A percentile compares a stretch with the other conserved stretches of the same genome.
Conservation (phyloP, 2,888 invertebrate genomes). For the Lasioglossum calceatum region DNA sequence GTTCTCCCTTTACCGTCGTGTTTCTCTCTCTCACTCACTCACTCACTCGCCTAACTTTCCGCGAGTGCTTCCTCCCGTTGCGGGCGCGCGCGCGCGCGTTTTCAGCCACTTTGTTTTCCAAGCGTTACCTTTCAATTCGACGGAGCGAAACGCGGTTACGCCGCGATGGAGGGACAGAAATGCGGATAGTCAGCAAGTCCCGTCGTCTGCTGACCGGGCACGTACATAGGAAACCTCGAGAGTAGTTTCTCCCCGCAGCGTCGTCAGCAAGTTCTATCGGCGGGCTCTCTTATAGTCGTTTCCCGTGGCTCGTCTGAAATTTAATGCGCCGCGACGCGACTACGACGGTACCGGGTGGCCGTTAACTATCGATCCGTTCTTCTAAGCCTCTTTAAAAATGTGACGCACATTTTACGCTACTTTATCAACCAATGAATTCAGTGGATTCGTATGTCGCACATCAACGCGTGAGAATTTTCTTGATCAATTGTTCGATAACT, state of each 20-base stretch:
- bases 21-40: not conserved
- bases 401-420: not conserved
- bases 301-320: constrained; percentile 50
- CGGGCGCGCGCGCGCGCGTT: not conserved
- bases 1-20: not conserved
- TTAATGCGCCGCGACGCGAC: constrained; percentile 40
- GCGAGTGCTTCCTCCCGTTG: not conserved
- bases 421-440: not conserved
- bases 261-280: constrained; percentile 62
- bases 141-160: constrained; percentile 50
- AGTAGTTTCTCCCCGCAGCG: constrained; percentile 59
- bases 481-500: not conserved
- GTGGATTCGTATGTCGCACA: too few relatives aligned
- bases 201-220: constrained; percentile 62
- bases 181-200: constrained; percentile 63
- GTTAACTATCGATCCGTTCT: not conserved
- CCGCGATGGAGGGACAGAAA: constrained; percentile 47
- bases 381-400: not conserved
- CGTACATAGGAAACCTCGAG: constrained; percentile 62
- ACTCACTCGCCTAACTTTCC: not conserved
- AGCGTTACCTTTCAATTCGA: constrained; percentile 52
- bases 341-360: constrained; percentile 13
- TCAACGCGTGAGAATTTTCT: not conserved
- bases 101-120: constrained; percentile 45
- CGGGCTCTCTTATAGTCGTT: constrained; percentile 50